phyloP scores from a whole-genome alignment of 2,113 vertebrate species.

The Lampris megalopsis region DNA sequence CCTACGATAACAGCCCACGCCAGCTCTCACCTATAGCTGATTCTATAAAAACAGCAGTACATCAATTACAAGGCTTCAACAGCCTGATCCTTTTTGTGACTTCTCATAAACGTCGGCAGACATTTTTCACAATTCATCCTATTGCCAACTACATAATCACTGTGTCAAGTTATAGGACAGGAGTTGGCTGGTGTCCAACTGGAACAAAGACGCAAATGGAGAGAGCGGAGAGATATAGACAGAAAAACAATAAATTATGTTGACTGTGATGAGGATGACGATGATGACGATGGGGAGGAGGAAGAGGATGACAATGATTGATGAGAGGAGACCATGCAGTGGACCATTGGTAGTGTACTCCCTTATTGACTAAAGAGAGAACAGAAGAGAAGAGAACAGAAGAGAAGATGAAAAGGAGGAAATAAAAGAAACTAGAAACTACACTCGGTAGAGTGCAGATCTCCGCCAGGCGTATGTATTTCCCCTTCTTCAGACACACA shows the following conservation, averaged over 20 bases:
- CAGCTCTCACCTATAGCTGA: not conserved
- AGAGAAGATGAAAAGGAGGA: not conserved
- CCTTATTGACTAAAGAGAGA: constrained; percentile 41
- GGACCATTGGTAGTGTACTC: constrained; percentile 25
- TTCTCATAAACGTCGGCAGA: too few relatives aligned
- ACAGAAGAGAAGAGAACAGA: not conserved
- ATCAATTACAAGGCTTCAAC: too few relatives aligned
- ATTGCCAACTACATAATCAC: not conserved
- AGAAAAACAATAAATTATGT: not conserved
- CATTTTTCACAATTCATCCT: too few relatives aligned
- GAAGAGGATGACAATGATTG: constrained; percentile 22
- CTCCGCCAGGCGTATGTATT: too few relatives aligned
- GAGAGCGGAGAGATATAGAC: constrained; percentile 19
- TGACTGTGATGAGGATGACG: not conserved
- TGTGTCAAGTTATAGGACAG: not conserved
- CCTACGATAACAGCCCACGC: not conserved
- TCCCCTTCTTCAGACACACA: too few relatives aligned
- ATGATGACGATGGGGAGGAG: constrained; percentile 14
- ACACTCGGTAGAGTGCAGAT: too few relatives aligned
- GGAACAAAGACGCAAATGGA: not conserved
- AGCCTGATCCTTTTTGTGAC: too few relatives aligned
- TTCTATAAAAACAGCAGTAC: too few relatives aligned
- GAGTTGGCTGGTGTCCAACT: not conserved
- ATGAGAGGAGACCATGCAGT: constrained; percentile 34
- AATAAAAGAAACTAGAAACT: not conserved